These are phyloP conservation scores for Acestrorhynchus altus DNA, from an alignment of 2,797 vertebrate species.

Conservation along the genomic window DNA sequence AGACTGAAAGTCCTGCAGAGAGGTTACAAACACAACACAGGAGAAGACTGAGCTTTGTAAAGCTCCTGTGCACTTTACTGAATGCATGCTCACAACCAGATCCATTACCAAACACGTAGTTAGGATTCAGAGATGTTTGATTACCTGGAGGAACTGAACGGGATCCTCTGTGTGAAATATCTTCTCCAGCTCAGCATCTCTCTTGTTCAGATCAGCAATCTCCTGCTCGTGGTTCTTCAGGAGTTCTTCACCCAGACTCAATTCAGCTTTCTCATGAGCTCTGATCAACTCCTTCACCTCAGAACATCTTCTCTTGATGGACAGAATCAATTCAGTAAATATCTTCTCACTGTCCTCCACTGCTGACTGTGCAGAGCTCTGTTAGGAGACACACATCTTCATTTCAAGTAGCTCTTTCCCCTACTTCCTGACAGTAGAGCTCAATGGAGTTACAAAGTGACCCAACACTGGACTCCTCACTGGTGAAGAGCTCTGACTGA, in stretches of 20 bases:
- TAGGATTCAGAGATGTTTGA: neutral
- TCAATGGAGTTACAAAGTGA: too few species aligned
- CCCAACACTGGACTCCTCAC: too few species aligned
- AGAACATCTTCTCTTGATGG: too few species aligned
- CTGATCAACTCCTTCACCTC: neutral
- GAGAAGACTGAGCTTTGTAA: neutral
- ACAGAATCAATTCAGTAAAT: too few species aligned
- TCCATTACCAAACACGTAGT: too few species aligned
- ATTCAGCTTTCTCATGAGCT: conserved; percentile 3
- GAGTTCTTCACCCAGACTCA: neutral
- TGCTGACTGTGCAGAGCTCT: neutral
- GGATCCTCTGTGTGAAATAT: neutral
- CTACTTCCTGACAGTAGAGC: too few species aligned
- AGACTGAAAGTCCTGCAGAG: neutral
- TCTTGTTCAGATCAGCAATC: conserved; percentile 1
- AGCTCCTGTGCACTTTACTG: neutral
- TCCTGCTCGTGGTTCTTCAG: neutral
- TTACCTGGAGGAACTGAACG: neutral
- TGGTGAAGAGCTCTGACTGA: too few species aligned
- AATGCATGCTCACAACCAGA: too few species aligned
- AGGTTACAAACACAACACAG: neutral
- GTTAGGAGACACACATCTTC: neutral
- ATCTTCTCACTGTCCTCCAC: too few species aligned
- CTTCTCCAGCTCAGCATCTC: neutral
- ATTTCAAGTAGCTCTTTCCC: too few species aligned